Evolutionary conservation across 92 coral and sea anemone species (phyloP).

Genomic region (Heliopora coerulea): DNA sequence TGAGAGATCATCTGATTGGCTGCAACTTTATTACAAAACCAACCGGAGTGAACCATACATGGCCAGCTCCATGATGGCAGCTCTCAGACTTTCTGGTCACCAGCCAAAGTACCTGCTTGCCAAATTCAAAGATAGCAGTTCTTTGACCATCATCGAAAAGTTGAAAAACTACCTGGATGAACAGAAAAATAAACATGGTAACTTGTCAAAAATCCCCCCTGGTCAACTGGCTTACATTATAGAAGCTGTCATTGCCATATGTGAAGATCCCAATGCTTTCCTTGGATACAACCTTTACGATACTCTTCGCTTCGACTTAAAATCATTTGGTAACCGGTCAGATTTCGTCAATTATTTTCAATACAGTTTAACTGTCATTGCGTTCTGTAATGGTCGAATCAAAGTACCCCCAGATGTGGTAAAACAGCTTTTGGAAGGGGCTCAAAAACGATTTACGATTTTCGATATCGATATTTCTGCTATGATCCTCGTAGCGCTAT

Average conservation of each 20-base stretch:
- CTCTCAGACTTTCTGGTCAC: conserved; percentile 24
- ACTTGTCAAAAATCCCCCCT: conserved; percentile 5
- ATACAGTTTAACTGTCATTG: conserved; percentile 61
- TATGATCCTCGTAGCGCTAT: conserved; percentile 57
- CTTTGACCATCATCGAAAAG: conserved; percentile 10
- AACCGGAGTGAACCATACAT: conserved; percentile 6
- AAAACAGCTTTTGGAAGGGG: not conserved
- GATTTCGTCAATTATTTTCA: conserved; percentile 60
- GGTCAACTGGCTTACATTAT: not conserved
- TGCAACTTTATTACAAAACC: conserved; percentile 40
- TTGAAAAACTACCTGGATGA: conserved; percentile 1
- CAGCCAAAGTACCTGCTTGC: not conserved
- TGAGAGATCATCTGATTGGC: conserved; percentile 75
- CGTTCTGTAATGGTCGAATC: conserved; percentile 63
- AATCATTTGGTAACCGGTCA: conserved; percentile 37
- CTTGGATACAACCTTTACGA: conserved; percentile 50
- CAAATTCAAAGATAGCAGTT: conserved; percentile 6
- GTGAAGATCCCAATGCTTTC: conserved; percentile 60
- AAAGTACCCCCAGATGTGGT: conserved; percentile 2
- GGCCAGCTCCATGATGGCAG: conserved; percentile 7
- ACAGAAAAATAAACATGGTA: not conserved
- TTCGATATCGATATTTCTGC: conserved; percentile 48
- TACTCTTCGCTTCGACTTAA: conserved; percentile 44
- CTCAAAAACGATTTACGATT: not conserved
- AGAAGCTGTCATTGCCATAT: conserved; percentile 58